These are phyloP conservation scores for Scaptomyza parva DNA, from an alignment of 2,888 invertebrate genomes.

Conservation along the genomic window DNA sequence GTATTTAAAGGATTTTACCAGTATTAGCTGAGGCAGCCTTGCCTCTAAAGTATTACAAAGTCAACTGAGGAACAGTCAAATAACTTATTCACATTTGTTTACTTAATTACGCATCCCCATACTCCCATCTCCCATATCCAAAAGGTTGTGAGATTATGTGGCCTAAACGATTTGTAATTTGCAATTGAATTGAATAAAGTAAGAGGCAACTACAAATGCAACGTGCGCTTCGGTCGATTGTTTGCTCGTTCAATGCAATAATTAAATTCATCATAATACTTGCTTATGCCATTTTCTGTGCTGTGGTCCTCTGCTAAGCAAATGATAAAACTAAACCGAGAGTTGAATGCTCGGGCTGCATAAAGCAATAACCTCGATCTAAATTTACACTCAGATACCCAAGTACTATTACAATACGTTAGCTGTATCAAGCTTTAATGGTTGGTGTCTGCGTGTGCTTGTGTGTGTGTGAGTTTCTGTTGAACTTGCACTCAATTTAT, in stretches of 20 bases:
- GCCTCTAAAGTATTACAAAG: constrained; percentile 25
- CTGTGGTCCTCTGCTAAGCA: constrained; percentile 28
- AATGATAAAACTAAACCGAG: constrained; percentile 51
- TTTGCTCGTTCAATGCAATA: constrained; percentile 51
- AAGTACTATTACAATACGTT: constrained; percentile 25
- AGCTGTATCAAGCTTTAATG: background rate
- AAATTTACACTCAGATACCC: constrained; percentile 80
- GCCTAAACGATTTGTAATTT: constrained; percentile 62
- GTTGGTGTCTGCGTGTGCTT: background rate
- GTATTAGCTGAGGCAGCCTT: constrained; percentile 52
- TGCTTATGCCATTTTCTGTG: constrained; percentile 54
- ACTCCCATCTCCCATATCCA: constrained; percentile 14
- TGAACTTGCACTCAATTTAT: constrained; percentile 77
- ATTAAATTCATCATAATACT: constrained; percentile 75
- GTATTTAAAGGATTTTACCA: constrained; percentile 70
- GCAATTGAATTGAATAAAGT: constrained; percentile 37
- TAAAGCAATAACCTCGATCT: constrained; percentile 85
- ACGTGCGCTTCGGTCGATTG: constrained; percentile 22
- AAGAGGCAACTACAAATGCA: constrained; percentile 10
- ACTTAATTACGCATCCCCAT: constrained; percentile 46
- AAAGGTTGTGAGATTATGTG: constrained; percentile 7
- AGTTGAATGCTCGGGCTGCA: constrained; percentile 84
- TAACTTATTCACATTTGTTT: constrained; percentile 61
- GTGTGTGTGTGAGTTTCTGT: constrained; percentile 30
- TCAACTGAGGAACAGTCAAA: constrained; percentile 49